Base-by-base conservation (phyloP, 2,797 vertebrate species). In the Acomys russatus region DNA sequence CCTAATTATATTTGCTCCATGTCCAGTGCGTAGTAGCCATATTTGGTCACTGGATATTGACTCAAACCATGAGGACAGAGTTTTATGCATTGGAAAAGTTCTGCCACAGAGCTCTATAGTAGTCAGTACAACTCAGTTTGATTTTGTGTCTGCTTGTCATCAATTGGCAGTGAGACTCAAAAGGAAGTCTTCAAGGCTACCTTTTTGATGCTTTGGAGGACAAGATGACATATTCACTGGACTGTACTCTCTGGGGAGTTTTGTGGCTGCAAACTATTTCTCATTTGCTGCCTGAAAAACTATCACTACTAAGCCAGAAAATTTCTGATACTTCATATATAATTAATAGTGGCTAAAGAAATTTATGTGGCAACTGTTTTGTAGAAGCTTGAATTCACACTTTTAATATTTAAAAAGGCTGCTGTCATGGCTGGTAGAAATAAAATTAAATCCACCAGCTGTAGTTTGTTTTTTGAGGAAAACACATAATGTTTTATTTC, bases 401-500 rank as follows among this genome's bases (percentile, higher is more conserved):
- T 97, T 97, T 97, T 95, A 98, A 96, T 97, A 97, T 97, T 97
- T 97, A 92, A 97, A 97, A 98, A 97, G 97, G 91, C 80, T 96
- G 91, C 92, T 97, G 95, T 97, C 96, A 96, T 0, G 95, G 96
- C 97, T 97, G 94, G 89, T 94, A 97, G 96, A 70, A 96, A 97
- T 96, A 97, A 98, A 97, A 98, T 97, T 97, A 97, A 98, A 96
- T 71, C 83, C 63, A 97, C 82, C 97, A 97, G 93, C 94, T 97
- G 96, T 97, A 88, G 88, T 91, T 97, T 94, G 86, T 94, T 97
- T 98, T 97, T 94, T 97, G 90, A 98, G 90, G 82, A 95, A 98
- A 97, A 97, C 94, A 97, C 71, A 90, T 96, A 97, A 94, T 61
- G 74, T 96, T 97, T 97, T 97, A 97, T 97, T 91, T 96, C 94